Evolutionary conservation across 2,113 vertebrate species (phyloP).

Genomic region (Hemibagrus wyckioides): DNA sequence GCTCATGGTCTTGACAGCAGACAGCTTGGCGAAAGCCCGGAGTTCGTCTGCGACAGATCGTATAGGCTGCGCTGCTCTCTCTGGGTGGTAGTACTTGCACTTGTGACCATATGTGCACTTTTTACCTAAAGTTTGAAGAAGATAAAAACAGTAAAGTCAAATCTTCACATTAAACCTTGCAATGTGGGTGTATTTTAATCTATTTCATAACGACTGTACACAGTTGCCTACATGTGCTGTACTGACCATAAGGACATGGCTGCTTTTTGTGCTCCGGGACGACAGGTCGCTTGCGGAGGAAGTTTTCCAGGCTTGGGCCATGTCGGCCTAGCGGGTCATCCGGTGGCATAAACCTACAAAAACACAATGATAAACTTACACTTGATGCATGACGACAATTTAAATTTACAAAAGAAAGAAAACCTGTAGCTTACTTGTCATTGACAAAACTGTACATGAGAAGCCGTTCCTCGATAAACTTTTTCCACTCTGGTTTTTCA

Average conservation of each 20-base stretch:
- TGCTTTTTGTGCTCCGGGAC: slow-evolving; percentile 98
- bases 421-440: slow-evolving; percentile 85
- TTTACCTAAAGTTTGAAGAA: slow-evolving; percentile 81
- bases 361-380: background rate
- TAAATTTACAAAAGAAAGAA: slow-evolving; percentile 19
- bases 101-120: slow-evolving; percentile 99
- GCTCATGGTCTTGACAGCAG: slow-evolving; percentile 97
- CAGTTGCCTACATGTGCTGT: slow-evolving; percentile 44
- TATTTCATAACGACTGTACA: slow-evolving; percentile 16
- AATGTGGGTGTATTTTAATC: too few species aligned
- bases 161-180: background rate
- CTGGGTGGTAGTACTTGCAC: slow-evolving; percentile 99
- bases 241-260: slow-evolving; percentile 97
- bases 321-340: slow-evolving; percentile 97
- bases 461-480: slow-evolving; percentile 96
- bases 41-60: slow-evolving; percentile 97
- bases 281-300: slow-evolving; percentile 91
- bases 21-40: slow-evolving; percentile 96
- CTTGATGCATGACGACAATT: background rate
- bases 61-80: slow-evolving; percentile 93
- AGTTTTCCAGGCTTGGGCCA: slow-evolving; percentile 97
- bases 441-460: slow-evolving; percentile 99
- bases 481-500: slow-evolving; percentile 98
- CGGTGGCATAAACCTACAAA: slow-evolving; percentile 93
- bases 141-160: background rate